phyloP scores from a whole-genome alignment of 2,113 vertebrate genomes.

The Odontesthes bonariensis region DNA sequence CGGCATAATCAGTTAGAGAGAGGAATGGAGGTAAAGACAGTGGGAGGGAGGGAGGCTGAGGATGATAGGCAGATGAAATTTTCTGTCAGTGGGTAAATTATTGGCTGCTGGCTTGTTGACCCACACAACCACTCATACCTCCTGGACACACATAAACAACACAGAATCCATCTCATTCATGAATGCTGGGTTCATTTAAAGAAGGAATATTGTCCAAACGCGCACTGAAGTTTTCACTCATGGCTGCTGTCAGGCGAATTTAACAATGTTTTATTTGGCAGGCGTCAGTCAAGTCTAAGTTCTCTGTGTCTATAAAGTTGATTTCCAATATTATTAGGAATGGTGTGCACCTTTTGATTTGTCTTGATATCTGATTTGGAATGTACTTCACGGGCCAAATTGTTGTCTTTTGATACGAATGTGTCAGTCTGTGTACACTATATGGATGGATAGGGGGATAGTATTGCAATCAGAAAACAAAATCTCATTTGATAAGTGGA shows the following conservation, averaged over 20 bases:
- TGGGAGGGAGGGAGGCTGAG: conserved; percentile 48
- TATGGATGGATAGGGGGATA: neutral
- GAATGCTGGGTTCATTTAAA: conserved; percentile 17
- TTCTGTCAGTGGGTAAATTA: conserved; percentile 97
- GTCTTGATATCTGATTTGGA: conserved; percentile 15
- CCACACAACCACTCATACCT: conserved; percentile 88
- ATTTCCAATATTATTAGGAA: neutral
- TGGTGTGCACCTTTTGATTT: neutral
- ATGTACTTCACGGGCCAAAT: conserved; percentile 3
- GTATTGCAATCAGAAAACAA: conserved; percentile 58
- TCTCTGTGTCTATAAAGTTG: neutral
- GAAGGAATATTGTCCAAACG: neutral
- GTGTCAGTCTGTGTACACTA: neutral
- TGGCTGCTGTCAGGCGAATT: neutral
- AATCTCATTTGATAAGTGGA: conserved; percentile 62
- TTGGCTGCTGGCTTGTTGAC: conserved; percentile 97
- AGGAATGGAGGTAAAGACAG: conserved; percentile 60
- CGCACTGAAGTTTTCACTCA: neutral
- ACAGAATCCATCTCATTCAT: conserved; percentile 34
- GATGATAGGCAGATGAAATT: conserved; percentile 97
- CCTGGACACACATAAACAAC: conserved; percentile 76
- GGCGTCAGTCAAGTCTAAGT: neutral
- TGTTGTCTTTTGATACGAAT: conserved; percentile 22
- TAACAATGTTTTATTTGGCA: neutral
- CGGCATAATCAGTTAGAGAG: conserved; percentile 95